These are phyloP conservation scores for Falco berigora DNA, from an alignment of 2,797 vertebrate species.

Conservation along the genomic window DNA sequence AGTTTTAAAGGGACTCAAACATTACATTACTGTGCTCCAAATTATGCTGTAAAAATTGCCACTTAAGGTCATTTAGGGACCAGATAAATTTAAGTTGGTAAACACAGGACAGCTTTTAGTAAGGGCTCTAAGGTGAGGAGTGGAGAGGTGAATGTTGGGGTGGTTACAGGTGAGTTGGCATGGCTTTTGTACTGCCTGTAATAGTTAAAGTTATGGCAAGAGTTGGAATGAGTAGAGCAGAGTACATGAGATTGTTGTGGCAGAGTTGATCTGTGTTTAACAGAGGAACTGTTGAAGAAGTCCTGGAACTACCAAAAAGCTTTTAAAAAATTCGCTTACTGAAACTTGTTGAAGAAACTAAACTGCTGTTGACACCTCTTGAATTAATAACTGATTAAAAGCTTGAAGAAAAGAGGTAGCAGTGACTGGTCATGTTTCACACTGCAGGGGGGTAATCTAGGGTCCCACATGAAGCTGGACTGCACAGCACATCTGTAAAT, in stretches of 20 bases:
- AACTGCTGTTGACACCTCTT: not conserved
- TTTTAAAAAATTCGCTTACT: not conserved
- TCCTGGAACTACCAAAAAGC: not conserved
- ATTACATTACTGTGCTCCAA: fast-evolving
- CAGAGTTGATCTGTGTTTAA: not conserved
- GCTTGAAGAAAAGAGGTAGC: not conserved
- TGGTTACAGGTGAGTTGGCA: not conserved
- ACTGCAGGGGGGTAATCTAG: not conserved
- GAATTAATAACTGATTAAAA: not conserved
- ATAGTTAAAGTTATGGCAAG: not conserved
- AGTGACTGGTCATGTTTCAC: not conserved
- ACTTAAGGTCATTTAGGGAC: not conserved
- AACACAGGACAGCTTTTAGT: not conserved
- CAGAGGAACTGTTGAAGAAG: not conserved
- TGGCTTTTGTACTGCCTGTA: not conserved
- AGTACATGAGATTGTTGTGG: not conserved
- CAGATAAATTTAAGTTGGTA: not conserved
- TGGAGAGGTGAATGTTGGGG: too few relatives aligned
- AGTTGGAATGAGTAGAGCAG: not conserved
- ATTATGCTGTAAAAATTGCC: not conserved
- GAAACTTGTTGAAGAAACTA: not conserved
- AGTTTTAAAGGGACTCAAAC: not conserved
- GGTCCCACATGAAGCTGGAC: not conserved
- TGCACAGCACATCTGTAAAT: not conserved
- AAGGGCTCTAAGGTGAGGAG: not conserved